Conservation (phyloP, 2,888 invertebrate species). For the Patella caerulea region DNA sequence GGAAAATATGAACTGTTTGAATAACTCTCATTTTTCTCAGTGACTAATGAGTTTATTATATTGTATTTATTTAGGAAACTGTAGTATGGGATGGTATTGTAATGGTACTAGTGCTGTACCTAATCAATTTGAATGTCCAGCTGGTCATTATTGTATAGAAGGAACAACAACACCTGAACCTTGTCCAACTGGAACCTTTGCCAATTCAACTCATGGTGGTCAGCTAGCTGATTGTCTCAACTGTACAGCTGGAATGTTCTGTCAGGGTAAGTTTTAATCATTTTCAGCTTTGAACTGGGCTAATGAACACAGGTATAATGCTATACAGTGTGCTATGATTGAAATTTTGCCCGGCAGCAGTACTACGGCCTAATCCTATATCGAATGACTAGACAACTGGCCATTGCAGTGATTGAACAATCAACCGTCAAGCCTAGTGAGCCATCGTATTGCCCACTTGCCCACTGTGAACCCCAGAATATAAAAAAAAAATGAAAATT, state of each 20-base stretch:
- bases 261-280: constrained; percentile 54
- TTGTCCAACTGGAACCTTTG: constrained; percentile 67
- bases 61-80: constrained; percentile 51
- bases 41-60: neutral
- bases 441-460: too few relatives aligned
- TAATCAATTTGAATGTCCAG: constrained; percentile 62
- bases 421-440: too few relatives aligned
- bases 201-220: constrained; percentile 49
- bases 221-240: constrained; percentile 50
- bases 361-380: too few relatives aligned
- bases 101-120: constrained; percentile 61
- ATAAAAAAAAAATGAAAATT: neutral
- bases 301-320: too few relatives aligned
- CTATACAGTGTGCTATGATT: too few relatives aligned
- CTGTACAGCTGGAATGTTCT: constrained; percentile 62
- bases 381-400: too few relatives aligned
- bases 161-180: constrained; percentile 57
- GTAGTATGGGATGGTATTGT: constrained; percentile 66
- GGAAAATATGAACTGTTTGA: too few relatives aligned
- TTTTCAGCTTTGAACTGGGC: too few relatives aligned
- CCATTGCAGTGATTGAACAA: too few relatives aligned
- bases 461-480: too few relatives aligned
- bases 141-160: constrained; percentile 63
- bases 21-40: neutral
- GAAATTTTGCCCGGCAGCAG: too few relatives aligned